Evolutionary conservation across 2,888 invertebrate species (phyloP).

Genomic region (Ceraclea dissimilis): DNA sequence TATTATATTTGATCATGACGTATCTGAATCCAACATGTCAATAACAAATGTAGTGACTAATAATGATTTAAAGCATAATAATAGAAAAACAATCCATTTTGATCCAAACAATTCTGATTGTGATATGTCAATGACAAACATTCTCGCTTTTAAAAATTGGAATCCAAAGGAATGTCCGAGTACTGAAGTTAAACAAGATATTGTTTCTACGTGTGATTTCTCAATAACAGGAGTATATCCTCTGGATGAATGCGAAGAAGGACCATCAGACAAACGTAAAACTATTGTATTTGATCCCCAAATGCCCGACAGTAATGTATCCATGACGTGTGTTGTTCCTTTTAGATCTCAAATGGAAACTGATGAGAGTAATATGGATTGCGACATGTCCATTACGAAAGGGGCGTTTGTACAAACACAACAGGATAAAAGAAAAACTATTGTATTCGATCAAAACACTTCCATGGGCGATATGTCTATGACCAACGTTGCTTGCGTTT

Average conservation of each 20-base stretch:
- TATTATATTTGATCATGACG: background rate
- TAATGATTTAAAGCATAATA: background rate
- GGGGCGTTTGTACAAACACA: background rate
- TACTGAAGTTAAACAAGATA: background rate
- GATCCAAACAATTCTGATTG: conserved; percentile 4
- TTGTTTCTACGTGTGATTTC: background rate
- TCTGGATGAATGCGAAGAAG: background rate
- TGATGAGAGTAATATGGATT: background rate
- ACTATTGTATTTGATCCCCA: conserved; percentile 14
- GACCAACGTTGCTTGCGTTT: background rate
- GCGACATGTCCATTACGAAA: conserved; percentile 13
- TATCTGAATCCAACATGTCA: conserved; percentile 12
- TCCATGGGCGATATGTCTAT: background rate
- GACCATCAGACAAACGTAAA: conserved; percentile 2
- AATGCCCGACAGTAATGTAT: conserved; percentile 15
- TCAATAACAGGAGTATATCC: background rate
- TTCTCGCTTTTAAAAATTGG: background rate
- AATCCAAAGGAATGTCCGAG: background rate
- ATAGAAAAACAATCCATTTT: conserved; percentile 13
- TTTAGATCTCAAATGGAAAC: background rate
- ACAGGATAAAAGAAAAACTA: background rate
- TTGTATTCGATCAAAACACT: background rate
- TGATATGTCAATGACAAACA: conserved; percentile 18
- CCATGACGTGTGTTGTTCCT: conserved; percentile 10
- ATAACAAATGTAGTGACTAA: conserved; percentile 3